Conservation (phyloP, 2,888 invertebrate genomes). For the Meiosimyza platycephala region DNA sequence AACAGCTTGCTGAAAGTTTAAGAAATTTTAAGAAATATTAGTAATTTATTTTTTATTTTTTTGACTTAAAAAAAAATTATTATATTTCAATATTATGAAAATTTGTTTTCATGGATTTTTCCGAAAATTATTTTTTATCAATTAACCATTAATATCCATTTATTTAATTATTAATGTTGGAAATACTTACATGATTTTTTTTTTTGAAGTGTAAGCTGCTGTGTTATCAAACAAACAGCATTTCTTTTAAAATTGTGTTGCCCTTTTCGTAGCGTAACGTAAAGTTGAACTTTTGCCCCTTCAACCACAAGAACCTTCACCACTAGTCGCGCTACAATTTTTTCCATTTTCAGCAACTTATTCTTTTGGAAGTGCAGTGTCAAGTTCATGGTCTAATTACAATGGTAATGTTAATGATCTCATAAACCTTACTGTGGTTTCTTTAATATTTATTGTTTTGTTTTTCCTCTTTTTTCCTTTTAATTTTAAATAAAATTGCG, state of each 20-base stretch:
- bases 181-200: no score
- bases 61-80: no score
- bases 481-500: no score
- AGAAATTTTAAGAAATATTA: no score
- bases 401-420: neutral
- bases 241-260: neutral
- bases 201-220: no score
- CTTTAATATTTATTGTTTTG: neutral
- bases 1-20: no score
- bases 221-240: neutral
- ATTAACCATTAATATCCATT: no score
- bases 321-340: neutral
- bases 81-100: no score
- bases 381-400: conserved; percentile 41
- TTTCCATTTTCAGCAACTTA: neutral
- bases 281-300: neutral
- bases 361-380: conserved; percentile 26
- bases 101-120: no score
- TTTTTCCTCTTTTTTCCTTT: neutral
- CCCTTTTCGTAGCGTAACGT: neutral
- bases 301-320: neutral
- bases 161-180: no score
- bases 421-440: neutral
- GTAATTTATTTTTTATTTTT: no score
- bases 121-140: no score